Evolutionary conservation across 53 echinoderm and acorn worm genomes (phyloP).

Genomic region (Apostichopus leukothele): DNA sequence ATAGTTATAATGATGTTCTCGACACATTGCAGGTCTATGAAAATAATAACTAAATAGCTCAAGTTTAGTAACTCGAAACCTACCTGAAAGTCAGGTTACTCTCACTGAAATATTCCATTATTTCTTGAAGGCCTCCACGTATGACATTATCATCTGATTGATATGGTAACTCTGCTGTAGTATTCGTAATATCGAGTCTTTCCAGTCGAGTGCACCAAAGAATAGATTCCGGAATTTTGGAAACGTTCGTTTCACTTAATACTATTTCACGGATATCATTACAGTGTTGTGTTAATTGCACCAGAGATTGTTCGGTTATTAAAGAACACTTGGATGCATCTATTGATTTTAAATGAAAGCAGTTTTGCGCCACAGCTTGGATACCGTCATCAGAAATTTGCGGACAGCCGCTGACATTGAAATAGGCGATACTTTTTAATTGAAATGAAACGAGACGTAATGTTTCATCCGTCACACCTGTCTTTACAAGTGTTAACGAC

Average conservation of each 20-base stretch:
- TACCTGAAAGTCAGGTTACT: conserved; percentile 20
- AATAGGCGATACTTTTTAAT: not conserved
- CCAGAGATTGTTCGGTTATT: conserved; percentile 1
- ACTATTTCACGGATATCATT: conserved; percentile 18
- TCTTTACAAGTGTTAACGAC: not conserved
- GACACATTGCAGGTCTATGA: too few species aligned
- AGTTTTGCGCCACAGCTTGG: not conserved
- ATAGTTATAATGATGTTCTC: too few species aligned
- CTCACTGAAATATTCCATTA: conserved; percentile 13
- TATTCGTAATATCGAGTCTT: not conserved
- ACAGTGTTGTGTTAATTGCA: conserved; percentile 4
- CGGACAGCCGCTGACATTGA: conserved; percentile 28
- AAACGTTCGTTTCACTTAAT: conserved; percentile 17
- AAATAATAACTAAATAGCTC: too few species aligned
- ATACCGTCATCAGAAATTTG: conserved; percentile 15
- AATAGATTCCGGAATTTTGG: not conserved
- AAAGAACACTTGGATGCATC: conserved; percentile 31
- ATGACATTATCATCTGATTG: not conserved
- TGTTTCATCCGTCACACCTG: conserved; percentile 19
- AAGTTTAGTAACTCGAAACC: not conserved
- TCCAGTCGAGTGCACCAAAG: conserved; percentile 21
- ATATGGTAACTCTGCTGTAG: not conserved
- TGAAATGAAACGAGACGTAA: not conserved
- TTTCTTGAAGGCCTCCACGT: not conserved
- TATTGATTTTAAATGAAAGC: conserved; percentile 23